Base-by-base conservation (phyloP, 2,797 vertebrate species). In the Syngnathus rostellatus region DNA sequence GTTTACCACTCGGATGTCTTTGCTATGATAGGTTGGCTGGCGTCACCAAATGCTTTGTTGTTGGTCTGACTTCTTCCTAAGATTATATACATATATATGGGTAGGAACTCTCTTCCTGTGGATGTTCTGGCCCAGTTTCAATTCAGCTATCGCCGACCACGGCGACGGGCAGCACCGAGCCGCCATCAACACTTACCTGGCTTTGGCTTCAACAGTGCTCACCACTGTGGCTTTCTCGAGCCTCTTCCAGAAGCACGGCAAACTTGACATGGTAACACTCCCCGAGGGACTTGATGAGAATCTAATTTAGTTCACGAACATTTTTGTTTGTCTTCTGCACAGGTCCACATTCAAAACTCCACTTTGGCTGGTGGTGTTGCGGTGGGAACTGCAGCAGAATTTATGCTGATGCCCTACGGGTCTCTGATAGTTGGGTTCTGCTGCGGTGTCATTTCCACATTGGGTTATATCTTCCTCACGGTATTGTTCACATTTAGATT, bases 51-150 rank as follows among this genome's bases (percentile, higher is more conserved):
- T 14, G 11, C 14, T 48, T 16, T 6, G 16, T 43, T 58, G 17
- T 45, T 12, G 3, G 7, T 37, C 16, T 66, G n/a, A 23, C n/a
- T 57, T 66, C 6, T 31, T 43, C 2, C n/a, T 6, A 5, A 62
- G 7, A 41, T 14, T 70, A 62, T 14, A 21, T 14, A 68, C 58
- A 37, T 31, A 31, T 31, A 31, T 31, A 12, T 62, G 16, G 51
- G 6, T 48, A 99, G 97, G 97, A 2, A 98, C 97, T 3, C 89
- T 99, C 43, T 99, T 94, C 81, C 85, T 99, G 19, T 99, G 97
- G 97, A 94, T 98, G 91, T 99, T 94, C 84, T 99, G 97, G 97
- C 97, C 97, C 64, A 99, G 97, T 78, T 99, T 99, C 85, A 99
- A 99, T 86, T 98, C 97, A 0, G 97, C 97, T 31, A 76, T 94